A percentile compares a stretch with the other conserved stretches of the same genome.
Conservation (phyloP, 1,140 invertebrate species). For the Ctenoplectra terminalis region DNA sequence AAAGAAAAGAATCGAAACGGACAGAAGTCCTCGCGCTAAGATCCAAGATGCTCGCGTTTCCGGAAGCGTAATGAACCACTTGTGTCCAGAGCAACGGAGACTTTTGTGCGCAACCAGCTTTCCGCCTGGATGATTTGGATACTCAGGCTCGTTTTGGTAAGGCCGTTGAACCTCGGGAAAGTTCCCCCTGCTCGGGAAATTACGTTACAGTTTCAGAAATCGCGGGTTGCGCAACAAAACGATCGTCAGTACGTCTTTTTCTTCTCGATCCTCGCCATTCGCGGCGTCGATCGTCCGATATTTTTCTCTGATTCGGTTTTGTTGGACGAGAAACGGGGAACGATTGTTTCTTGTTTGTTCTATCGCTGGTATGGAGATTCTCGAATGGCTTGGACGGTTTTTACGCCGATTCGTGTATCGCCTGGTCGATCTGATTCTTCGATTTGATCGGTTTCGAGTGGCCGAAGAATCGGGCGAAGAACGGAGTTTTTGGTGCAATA, state of each 20-base stretch:
- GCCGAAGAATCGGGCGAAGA: conserved; percentile 4
- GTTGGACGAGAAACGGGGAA: background rate
- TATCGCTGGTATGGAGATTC: background rate
- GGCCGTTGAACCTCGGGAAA: conserved; percentile 52
- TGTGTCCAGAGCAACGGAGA: conserved; percentile 19
- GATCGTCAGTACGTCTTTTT: too few species aligned
- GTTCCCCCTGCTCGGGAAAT: background rate
- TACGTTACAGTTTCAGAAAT: conserved; percentile 4
- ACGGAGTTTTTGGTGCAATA: background rate
- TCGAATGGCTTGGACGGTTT: conserved; percentile 15
- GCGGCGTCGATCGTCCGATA: background rate
- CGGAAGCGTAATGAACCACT: conserved; percentile 12
- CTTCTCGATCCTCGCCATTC: conserved; percentile 7
- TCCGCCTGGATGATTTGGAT: conserved; percentile 80
- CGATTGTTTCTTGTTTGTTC: too few species aligned
- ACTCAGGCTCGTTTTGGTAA: conserved; percentile 80
- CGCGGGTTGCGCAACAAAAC: background rate
- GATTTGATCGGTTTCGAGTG: conserved; percentile 7
- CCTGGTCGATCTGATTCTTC: conserved; percentile 23
- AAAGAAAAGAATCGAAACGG: too few species aligned
- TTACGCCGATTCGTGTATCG: conserved; percentile 11
- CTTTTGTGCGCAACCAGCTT: conserved; percentile 26
- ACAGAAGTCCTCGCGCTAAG: too few species aligned
- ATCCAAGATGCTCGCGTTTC: background rate
- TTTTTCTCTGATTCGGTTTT: background rate